Evolutionary conservation across 2,113 vertebrate species (phyloP).

Genomic region (Nipponia nippon): DNA sequence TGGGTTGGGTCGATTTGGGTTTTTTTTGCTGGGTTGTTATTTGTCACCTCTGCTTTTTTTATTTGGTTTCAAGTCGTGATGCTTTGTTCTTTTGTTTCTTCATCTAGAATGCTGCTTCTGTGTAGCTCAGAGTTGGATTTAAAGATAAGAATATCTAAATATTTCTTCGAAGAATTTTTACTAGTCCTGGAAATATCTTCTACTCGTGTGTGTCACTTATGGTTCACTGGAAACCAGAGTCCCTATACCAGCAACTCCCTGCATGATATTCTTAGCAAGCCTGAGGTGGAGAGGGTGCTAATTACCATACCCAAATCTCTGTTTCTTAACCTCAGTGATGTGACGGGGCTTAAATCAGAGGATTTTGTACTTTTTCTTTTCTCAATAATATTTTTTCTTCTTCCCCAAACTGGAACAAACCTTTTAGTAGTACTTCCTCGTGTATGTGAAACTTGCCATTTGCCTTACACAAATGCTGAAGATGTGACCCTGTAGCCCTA

Average conservation of each 20-base stretch:
- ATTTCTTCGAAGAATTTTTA: neutral
- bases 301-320: neutral
- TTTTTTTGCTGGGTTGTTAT: neutral
- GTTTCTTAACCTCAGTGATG: neutral
- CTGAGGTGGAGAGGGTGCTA: neutral
- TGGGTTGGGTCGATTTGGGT: neutral
- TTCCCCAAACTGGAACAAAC: neutral
- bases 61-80: neutral
- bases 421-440: neutral
- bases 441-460: neutral
- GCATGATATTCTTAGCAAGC: neutral
- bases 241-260: neutral
- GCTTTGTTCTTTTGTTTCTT: neutral
- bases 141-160: neutral
- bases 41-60: neutral
- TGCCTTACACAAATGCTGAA: neutral
- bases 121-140: neutral
- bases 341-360: neutral
- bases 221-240: neutral
- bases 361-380: neutral
- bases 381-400: neutral
- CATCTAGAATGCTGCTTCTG: neutral
- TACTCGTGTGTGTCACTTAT: neutral
- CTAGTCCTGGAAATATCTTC: neutral
- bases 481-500: neutral